Conservation (phyloP, 2,888 invertebrate genomes). For the Epirrhoe tristata region DNA sequence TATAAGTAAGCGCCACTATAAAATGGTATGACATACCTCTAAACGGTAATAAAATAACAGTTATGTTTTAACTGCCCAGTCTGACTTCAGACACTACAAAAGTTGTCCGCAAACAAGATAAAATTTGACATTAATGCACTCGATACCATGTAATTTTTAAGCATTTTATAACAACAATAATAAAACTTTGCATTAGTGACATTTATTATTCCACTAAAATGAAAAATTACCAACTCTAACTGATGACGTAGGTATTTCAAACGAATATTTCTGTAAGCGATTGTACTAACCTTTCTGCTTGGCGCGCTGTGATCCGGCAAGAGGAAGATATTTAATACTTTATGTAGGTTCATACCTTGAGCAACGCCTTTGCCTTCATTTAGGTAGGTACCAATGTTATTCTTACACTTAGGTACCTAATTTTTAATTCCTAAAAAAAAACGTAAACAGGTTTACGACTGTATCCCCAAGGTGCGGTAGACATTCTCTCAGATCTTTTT, state of each 20-base stretch:
- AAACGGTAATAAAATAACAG: constrained; percentile 54
- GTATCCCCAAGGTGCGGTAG: too few relatives aligned
- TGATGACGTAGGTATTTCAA: not conserved
- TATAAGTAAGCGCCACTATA: constrained; percentile 64
- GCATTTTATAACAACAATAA: not conserved
- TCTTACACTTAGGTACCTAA: constrained; percentile 1
- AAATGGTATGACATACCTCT: constrained; percentile 55
- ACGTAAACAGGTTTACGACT: too few relatives aligned
- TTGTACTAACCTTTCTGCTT: constrained; percentile 39
- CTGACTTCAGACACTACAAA: constrained; percentile 27
- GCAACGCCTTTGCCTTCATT: constrained; percentile 8
- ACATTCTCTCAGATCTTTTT: too few relatives aligned
- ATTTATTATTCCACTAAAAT: not conserved
- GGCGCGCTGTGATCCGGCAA: constrained; percentile 38
- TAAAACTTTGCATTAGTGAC: not conserved
- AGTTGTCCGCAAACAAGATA: constrained; percentile 4
- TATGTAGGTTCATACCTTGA: constrained; percentile 23
- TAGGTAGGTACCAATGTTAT: not conserved
- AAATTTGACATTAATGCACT: constrained; percentile 2
- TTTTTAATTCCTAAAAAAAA: too few relatives aligned
- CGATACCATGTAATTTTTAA: not conserved
- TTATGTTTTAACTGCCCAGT: constrained; percentile 51
- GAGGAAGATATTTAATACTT: constrained; percentile 41
- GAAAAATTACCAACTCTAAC: not conserved
- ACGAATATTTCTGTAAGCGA: constrained; percentile 28